phyloP scores from a whole-genome alignment of 92 coral and sea anemone genomes.

The Galaxea fascicularis region DNA sequence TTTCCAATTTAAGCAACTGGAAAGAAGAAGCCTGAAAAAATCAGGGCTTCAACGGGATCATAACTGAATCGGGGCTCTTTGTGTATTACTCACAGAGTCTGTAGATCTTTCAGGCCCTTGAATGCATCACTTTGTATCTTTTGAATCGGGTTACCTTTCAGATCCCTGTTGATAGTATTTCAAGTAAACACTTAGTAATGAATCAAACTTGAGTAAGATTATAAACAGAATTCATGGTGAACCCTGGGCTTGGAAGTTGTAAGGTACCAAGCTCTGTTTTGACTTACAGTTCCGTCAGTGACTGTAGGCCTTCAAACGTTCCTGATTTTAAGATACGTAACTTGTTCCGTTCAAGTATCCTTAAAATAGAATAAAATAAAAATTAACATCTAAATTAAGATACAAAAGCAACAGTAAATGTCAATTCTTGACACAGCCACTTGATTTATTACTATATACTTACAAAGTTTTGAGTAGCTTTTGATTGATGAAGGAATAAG shows the following conservation, averaged over 20 bases:
- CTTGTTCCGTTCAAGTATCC: conserved; percentile 63
- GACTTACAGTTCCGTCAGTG: conserved; percentile 70
- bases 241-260: too few relatives aligned
- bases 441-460: conserved; percentile 33
- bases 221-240: too few relatives aligned
- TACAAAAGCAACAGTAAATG: too few relatives aligned
- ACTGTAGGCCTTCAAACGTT: conserved; percentile 68
- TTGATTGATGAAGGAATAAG: conserved; percentile 66
- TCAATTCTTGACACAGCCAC: too few relatives aligned
- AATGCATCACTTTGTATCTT: conserved; percentile 64
- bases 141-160: conserved; percentile 69
- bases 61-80: too few relatives aligned
- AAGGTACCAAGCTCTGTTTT: neutral
- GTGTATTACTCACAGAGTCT: conserved; percentile 67
- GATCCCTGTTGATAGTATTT: conserved; percentile 47
- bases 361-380: neutral
- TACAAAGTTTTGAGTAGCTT: conserved; percentile 64
- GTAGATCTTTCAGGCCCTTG: conserved; percentile 60
- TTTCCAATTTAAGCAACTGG: too few relatives aligned
- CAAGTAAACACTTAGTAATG: neutral
- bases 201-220: too few relatives aligned
- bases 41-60: too few relatives aligned
- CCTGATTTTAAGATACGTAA: conserved; percentile 50
- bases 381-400: too few relatives aligned
- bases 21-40: too few relatives aligned